Percentiles rank a stretch among this genome's conserved stretches.
phyloP scores from a whole-genome alignment of 1,140 invertebrate species.

The Lethrus apterus region DNA sequence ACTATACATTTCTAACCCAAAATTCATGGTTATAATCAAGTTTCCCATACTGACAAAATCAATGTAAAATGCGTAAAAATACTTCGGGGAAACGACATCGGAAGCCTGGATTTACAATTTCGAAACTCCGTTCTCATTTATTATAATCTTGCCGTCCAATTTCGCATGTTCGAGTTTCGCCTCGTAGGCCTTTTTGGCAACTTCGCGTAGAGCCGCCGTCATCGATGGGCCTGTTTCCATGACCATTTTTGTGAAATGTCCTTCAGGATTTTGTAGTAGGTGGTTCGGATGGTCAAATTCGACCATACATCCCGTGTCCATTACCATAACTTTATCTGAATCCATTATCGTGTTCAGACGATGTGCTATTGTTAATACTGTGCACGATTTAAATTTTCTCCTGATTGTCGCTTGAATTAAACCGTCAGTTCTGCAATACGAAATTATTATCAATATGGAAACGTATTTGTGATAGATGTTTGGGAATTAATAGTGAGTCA shows the following conservation, averaged over 20 bases:
- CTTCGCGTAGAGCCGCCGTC: conserved; percentile 20
- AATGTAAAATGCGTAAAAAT: too few relatives aligned
- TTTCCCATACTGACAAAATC: too few relatives aligned
- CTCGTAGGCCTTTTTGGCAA: conserved; percentile 16
- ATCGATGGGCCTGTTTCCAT: conserved; percentile 48
- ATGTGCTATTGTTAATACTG: conserved; percentile 79
- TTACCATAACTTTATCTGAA: conserved; percentile 60
- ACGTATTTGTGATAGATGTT: too few relatives aligned
- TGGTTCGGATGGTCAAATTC: conserved; percentile 63
- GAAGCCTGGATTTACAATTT: too few relatives aligned
- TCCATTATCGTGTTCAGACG: conserved; percentile 74
- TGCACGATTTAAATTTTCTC: conserved; percentile 60
- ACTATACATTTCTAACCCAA: too few relatives aligned
- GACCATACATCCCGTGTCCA: conserved; percentile 56
- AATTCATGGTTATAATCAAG: too few relatives aligned
- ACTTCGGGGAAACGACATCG: too few relatives aligned
- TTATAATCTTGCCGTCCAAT: too few relatives aligned
- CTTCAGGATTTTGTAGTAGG: conserved; percentile 52
- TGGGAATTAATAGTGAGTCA: too few relatives aligned
- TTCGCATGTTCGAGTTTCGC: neutral
- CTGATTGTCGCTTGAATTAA: conserved; percentile 66
- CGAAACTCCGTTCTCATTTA: too few relatives aligned
- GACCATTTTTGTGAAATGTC: conserved; percentile 60
- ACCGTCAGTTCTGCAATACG: conserved; percentile 57
- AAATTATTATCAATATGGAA: too few relatives aligned